Evolutionary conservation across 2,797 vertebrate species (phyloP).

Genomic region (Gephyroberyx darwinii): DNA sequence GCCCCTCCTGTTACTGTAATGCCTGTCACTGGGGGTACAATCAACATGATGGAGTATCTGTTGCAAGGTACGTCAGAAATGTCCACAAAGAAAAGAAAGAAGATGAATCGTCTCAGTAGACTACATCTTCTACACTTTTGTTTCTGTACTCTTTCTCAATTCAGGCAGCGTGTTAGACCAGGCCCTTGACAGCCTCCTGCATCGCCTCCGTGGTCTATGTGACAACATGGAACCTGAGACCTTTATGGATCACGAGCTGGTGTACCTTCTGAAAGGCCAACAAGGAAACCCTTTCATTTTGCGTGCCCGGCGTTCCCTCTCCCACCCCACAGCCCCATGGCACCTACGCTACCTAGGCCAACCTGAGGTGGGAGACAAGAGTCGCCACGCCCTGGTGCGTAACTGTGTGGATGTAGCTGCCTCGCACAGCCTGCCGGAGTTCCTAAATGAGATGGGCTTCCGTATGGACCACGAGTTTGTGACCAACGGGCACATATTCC

Average conservation of each 20-base stretch:
- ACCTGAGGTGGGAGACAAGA: constrained; percentile 96
- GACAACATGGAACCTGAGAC: constrained; percentile 97
- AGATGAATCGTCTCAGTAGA: not conserved
- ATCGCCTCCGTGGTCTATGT: constrained; percentile 93
- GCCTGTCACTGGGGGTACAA: constrained; percentile 93
- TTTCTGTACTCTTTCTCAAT: not conserved
- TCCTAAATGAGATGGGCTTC: constrained; percentile 98
- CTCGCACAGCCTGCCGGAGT: constrained; percentile 93
- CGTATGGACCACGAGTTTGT: constrained; percentile 99
- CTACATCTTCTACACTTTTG: not conserved
- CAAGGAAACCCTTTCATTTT: constrained; percentile 97
- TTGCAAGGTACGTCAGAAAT: constrained; percentile 86
- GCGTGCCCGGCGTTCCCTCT: constrained; percentile 90
- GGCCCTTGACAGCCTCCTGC: constrained; percentile 92
- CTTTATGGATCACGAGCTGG: constrained; percentile 94
- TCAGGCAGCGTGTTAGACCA: constrained; percentile 95
- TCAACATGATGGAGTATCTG: constrained; percentile 98
- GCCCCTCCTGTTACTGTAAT: constrained; percentile 94
- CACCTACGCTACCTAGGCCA: constrained; percentile 96
- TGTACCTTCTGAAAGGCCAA: constrained; percentile 96
- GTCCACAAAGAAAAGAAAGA: not conserved
- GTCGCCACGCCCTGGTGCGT: constrained; percentile 90
- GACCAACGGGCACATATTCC: constrained; percentile 93
- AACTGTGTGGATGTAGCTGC: constrained; percentile 96
- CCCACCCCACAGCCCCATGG: constrained; percentile 89